Conservation (phyloP, 2,113 vertebrate genomes). For the Danionella cerebrum region DNA sequence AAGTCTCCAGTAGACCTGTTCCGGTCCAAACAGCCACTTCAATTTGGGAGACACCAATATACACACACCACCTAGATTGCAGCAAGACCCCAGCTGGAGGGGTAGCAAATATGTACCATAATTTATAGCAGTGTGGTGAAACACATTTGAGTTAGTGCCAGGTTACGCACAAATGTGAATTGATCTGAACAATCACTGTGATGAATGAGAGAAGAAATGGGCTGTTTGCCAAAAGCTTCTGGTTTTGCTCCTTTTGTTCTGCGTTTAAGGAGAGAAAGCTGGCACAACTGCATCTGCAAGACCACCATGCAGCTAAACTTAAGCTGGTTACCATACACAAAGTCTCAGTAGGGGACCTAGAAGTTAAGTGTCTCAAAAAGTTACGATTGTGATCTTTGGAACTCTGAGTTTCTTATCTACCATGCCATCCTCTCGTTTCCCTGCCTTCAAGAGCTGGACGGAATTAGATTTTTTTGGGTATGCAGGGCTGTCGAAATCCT, state of each 20-base stretch:
- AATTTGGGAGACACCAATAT: constrained; percentile 18
- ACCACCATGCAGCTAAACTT: neutral
- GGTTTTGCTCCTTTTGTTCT: neutral
- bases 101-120: constrained; percentile 36
- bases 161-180: constrained; percentile 56
- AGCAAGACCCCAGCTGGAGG: neutral
- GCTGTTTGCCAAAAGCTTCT: constrained; percentile 34
- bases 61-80: constrained; percentile 19
- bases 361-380: neutral
- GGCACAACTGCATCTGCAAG: constrained; percentile 23
- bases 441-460: neutral
- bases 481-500: constrained; percentile 9
- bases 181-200: constrained; percentile 57
- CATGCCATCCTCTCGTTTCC: neutral
- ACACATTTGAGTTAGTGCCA: constrained; percentile 36
- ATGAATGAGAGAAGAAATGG: constrained; percentile 53
- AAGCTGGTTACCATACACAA: neutral
- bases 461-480: constrained; percentile 10
- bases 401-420: neutral
- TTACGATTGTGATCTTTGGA: neutral
- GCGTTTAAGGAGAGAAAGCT: constrained; percentile 35
- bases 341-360: neutral
- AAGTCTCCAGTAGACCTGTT: constrained; percentile 11
- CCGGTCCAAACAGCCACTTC: constrained; percentile 18
- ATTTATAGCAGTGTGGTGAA: constrained; percentile 22